Percentiles rank a stretch among this genome's conserved stretches.
Evolutionary conservation across 2,113 vertebrate species (phyloP).

Genomic region (Cryptoleucopteryx plumbea): DNA sequence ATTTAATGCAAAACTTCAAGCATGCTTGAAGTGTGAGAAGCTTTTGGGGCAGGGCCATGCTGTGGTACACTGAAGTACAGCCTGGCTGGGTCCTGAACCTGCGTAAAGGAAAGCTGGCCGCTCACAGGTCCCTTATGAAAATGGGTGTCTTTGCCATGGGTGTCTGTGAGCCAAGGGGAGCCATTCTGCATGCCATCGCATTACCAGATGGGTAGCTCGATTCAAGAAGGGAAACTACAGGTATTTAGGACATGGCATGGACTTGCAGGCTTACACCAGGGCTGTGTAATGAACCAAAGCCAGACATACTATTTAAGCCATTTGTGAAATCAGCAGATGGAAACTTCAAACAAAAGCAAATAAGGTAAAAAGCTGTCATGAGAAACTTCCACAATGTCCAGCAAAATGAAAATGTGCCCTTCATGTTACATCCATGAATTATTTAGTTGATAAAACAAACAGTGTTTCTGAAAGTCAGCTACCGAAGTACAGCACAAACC

Average conservation of each 20-base stretch:
- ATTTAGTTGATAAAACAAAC: background rate
- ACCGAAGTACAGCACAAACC: background rate
- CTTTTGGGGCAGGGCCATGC: background rate
- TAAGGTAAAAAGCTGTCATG: background rate
- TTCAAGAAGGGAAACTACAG: background rate
- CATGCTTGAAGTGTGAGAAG: background rate
- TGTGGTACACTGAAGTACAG: background rate
- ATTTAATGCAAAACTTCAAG: background rate
- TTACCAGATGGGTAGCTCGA: background rate
- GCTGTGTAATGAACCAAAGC: background rate
- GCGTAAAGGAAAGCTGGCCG: background rate
- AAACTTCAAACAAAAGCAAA: background rate
- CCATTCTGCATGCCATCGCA: background rate
- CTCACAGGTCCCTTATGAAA: background rate
- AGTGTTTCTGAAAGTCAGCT: background rate
- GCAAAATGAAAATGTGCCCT: background rate
- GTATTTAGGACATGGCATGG: background rate
- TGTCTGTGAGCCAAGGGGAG: background rate
- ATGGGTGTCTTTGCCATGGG: background rate
- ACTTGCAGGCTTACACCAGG: background rate
- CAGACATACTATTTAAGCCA: background rate
- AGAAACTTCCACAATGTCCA: background rate
- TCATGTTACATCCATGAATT: background rate
- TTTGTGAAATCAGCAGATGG: background rate
- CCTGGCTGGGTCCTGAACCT: background rate